Base-by-base conservation (phyloP, 2,113 vertebrate genomes). In the Vireo altiloquus region DNA sequence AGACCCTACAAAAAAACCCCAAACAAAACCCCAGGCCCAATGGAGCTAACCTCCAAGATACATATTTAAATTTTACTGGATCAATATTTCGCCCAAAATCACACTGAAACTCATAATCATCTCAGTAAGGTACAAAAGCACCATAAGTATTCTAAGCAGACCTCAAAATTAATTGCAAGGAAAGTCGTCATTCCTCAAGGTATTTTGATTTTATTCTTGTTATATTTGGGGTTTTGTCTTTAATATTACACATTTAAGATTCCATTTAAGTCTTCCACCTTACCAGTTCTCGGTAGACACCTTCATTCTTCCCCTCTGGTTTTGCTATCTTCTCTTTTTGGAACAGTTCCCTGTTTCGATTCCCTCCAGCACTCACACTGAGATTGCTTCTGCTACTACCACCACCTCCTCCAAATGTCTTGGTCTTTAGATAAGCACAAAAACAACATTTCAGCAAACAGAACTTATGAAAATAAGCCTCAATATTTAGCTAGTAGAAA, bases 241-340 rank as follows among this genome's bases (percentile, higher is more conserved):
- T 69, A 93, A 24, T 20, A 81, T 16, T 27, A 78, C 7, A 20
- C 7, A 11, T 61, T 49, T 83, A 84, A 77, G 30, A 42, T 30
- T 59, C 10, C 65, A 27, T 27, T 87, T 42, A 92, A 79, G 33
- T 63, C 30, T 71, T 90, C 28, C 56, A 82, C 40, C 98, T 98
- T 98, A 99, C 99, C 99, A 99, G 96, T 89, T 99, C 99, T 97
- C 99, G 97, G 94, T 99, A 99, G 95, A 99, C 98, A 87, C 98
- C 99, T 94, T 99, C 99, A 56, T 98, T 98, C 94, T 98, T 98
- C 87, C 97, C 98, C 53, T 99, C 99, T 47, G 97, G 90, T 96
- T 98, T 98, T 96, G 97, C 96, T 61, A 94, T 90, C 94, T 98
- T 98, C 93, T 99, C 99, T 83, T 98, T 98, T 80, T 99, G 99